Conservation (phyloP, 2,113 vertebrate genomes). For the Excalfactoria chinensis region DNA sequence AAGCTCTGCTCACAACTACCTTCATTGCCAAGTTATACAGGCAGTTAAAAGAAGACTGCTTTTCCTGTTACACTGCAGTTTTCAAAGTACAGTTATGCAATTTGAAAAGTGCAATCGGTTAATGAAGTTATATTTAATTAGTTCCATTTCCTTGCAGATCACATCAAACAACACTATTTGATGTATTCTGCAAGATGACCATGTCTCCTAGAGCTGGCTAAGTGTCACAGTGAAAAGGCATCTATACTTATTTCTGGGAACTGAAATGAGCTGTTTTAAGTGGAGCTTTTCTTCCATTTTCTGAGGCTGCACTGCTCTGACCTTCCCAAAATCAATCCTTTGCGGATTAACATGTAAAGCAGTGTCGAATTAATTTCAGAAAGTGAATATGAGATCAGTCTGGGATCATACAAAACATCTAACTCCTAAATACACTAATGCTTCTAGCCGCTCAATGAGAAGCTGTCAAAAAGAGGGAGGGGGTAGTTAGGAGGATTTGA, state of each 20-base stretch:
- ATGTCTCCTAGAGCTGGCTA: slow-evolving; percentile 73
- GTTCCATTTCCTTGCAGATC: slow-evolving; percentile 68
- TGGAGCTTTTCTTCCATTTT: slow-evolving; percentile 83
- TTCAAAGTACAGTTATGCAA: slow-evolving; percentile 74
- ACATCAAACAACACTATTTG: slow-evolving; percentile 75
- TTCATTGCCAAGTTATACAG: slow-evolving; percentile 27
- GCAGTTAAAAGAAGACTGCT: slow-evolving; percentile 55
- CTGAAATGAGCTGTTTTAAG: slow-evolving; percentile 83
- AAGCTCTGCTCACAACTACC: slow-evolving; percentile 28
- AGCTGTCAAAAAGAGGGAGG: slow-evolving; percentile 76
- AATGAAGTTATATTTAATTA: slow-evolving; percentile 83
- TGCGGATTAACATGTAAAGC: slow-evolving; percentile 89
- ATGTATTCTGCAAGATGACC: slow-evolving; percentile 71
- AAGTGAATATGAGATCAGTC: slow-evolving; percentile 86
- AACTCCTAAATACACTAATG: slow-evolving; percentile 83
- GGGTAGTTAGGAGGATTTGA: slow-evolving; percentile 76
- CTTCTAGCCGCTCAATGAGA: slow-evolving; percentile 82
- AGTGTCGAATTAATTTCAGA: slow-evolving; percentile 89
- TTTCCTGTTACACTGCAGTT: slow-evolving; percentile 65
- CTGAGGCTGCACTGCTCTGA: slow-evolving; percentile 81
- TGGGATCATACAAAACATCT: slow-evolving; percentile 84
- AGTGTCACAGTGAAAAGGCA: slow-evolving; percentile 80
- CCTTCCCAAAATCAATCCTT: slow-evolving; percentile 84
- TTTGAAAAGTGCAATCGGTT: slow-evolving; percentile 77
- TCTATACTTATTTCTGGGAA: slow-evolving; percentile 80